phyloP scores from a whole-genome alignment of 1,140 invertebrate genomes.

The Eumeta japonica region DNA sequence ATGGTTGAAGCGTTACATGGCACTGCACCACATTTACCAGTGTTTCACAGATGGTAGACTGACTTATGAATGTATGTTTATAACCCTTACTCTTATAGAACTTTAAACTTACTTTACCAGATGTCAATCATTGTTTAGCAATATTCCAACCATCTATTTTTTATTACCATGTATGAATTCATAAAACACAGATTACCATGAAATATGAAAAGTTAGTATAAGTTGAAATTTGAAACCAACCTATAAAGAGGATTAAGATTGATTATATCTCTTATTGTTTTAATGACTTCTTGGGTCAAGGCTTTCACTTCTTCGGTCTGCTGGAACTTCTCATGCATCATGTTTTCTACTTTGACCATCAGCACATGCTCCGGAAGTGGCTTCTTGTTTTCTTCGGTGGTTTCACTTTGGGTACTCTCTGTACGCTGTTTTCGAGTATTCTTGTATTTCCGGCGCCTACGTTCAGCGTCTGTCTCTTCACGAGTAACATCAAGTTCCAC shows the following conservation, averaged over 20 bases:
- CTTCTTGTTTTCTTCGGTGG: conserved; percentile 30
- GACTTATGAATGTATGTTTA: no score
- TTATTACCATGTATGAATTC: no score
- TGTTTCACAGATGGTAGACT: no score
- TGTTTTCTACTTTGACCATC: conserved; percentile 95
- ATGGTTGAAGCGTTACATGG: no score
- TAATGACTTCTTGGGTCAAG: conserved; percentile 94
- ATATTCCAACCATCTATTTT: no score
- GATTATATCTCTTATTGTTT: conserved; percentile 96
- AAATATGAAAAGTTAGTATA: no score
- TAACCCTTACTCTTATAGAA: no score
- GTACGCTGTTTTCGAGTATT: conserved; percentile 32
- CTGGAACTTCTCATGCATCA: conserved; percentile 85
- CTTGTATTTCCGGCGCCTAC: conserved; percentile 55
- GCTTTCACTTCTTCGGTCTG: conserved; percentile 96
- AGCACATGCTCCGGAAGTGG: conserved; percentile 61
- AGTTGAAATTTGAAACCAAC: no score
- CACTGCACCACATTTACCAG: no score
- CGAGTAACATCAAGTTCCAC: conserved; percentile 64
- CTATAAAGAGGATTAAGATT: conserved; percentile 91
- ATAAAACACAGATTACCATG: no score
- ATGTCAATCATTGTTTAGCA: no score
- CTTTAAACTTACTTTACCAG: no score
- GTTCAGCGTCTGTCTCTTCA: conserved; percentile 59
- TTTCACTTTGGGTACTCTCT: conserved; percentile 7